Evolutionary conservation across 2,797 vertebrate genomes (phyloP).

Genomic region (Peromyscus nudipes): DNA sequence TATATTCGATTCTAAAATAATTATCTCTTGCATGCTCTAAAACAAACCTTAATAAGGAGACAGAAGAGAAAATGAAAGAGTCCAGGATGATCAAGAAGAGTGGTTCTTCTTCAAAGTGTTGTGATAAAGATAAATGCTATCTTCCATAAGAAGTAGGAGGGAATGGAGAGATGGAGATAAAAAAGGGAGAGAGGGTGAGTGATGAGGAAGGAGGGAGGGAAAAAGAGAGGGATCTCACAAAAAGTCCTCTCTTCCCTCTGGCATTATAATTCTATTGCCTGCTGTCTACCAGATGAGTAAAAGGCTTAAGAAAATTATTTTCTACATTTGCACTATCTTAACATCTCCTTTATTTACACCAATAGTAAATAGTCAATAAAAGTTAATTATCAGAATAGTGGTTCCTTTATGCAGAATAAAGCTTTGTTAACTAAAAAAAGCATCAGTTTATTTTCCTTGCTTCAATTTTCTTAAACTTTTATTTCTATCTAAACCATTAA

Average conservation of each 20-base stretch:
- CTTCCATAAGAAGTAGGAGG: not conserved
- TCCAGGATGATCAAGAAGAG: not conserved
- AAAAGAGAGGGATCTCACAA: not conserved
- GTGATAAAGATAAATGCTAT: not conserved
- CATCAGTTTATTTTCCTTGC: not conserved
- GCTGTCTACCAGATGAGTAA: not conserved
- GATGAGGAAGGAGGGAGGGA: rapidly evolving
- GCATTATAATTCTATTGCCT: not conserved
- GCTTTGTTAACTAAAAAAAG: not conserved
- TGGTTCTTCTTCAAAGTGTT: not conserved
- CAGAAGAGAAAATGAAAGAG: not conserved
- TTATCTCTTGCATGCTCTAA: not conserved
- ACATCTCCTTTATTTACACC: not conserved
- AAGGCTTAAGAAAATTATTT: not conserved
- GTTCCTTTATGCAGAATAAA: not conserved
- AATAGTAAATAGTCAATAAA: not conserved
- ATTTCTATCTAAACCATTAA: not conserved
- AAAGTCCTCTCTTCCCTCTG: not conserved
- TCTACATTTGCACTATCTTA: slow-evolving; percentile 3
- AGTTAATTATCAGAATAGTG: not conserved
- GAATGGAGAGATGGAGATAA: not conserved
- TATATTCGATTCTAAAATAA: not conserved
- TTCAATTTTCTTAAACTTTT: not conserved
- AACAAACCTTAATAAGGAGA: not conserved
- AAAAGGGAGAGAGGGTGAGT: not conserved